phyloP scores from a whole-genome alignment of 2,888 invertebrate species.

The Alsophila aescularia region DNA sequence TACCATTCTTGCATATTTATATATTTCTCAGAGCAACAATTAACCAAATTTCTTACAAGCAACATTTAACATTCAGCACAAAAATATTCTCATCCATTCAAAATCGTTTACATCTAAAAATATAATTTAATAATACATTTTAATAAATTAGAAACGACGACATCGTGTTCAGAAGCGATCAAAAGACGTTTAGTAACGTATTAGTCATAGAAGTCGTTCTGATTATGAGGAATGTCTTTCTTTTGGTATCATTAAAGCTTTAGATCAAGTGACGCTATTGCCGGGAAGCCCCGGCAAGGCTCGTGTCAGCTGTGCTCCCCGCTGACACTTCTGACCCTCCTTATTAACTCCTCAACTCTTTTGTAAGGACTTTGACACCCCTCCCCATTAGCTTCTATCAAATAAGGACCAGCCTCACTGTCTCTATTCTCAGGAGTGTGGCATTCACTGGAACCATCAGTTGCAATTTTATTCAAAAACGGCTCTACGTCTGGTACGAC shows the following conservation, averaged over 20 bases:
- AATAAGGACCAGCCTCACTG: conserved; percentile 67
- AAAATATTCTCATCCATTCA: conserved; percentile 36
- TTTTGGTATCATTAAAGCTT: conserved; percentile 40
- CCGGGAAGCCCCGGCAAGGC: conserved; percentile 72
- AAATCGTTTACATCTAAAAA: conserved; percentile 41
- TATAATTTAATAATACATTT: conserved; percentile 28
- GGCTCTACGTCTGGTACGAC: conserved; percentile 69
- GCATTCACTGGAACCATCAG: conserved; percentile 68
- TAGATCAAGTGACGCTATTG: conserved; percentile 50
- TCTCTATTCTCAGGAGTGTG: conserved; percentile 73
- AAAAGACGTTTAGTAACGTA: conserved; percentile 2
- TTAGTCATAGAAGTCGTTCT: conserved; percentile 23
- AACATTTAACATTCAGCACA: conserved; percentile 47
- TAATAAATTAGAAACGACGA: conserved; percentile 28
- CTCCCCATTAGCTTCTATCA: conserved; percentile 67
- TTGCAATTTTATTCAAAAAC: conserved; percentile 59
- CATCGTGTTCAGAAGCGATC: conserved; percentile 3
- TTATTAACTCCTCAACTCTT: conserved; percentile 72
- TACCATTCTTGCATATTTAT: conserved; percentile 37
- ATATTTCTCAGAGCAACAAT: conserved; percentile 52
- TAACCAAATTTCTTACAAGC: conserved; percentile 47
- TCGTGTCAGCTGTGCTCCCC: conserved; percentile 80
- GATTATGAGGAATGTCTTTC: conserved; percentile 38
- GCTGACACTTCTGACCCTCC: conserved; percentile 71
- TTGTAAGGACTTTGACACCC: conserved; percentile 74